Evolutionary conservation across 2,888 invertebrate genomes (phyloP), one percentile per base, ranked within the genome.

Genomic region (Ferrisia virgata): DNA sequence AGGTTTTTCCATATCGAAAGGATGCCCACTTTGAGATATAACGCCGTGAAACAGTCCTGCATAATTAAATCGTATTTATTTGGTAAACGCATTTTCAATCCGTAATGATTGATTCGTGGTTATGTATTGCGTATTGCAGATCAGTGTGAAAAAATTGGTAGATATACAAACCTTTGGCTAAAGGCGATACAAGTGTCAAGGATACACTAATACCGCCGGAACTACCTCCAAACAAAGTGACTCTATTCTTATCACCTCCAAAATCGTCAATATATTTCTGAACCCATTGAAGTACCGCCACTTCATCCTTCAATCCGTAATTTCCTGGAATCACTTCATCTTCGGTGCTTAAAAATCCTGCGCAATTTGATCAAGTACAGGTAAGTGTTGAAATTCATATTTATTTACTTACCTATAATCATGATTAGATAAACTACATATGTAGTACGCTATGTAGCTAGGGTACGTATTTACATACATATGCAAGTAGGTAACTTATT

Each of bases 1-100:
- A 0, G 90, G 89, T 79, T 92, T 89, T 0, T 91, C 88, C 0
- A 85, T 18, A 9, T 86, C 85, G 92, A 92, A 92, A 0, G 93
- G 91, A 0, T 91, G 90, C 0, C 95, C 95, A 87, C 94, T 94
- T 87, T 92, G 91, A 0, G 93, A 93, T 82, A 93, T 91, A 11
- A 92, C 93, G 33, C 91, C 89, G 86, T 90, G 88, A 87, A 92
- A 92, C n/a, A 91, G 88, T 8, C 72, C 82, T 82, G n/a, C 28
- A 78, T 11, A 91, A 92, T 91, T 36, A 36, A 36, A 36, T 8
- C 8, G 8, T 4, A 36, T 36, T n/a, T n/a, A n/a, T n/a, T n/a
- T n/a, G n/a, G 36, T 33, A 13, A 76, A 85, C 18, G 40, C 64
- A 36, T 76, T 58, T 28, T 31, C 2, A 33, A 72, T 31, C 9